Evolutionary conservation across 2,797 vertebrate genomes (phyloP).

Genomic region (Lithobates sylvaticus): DNA sequence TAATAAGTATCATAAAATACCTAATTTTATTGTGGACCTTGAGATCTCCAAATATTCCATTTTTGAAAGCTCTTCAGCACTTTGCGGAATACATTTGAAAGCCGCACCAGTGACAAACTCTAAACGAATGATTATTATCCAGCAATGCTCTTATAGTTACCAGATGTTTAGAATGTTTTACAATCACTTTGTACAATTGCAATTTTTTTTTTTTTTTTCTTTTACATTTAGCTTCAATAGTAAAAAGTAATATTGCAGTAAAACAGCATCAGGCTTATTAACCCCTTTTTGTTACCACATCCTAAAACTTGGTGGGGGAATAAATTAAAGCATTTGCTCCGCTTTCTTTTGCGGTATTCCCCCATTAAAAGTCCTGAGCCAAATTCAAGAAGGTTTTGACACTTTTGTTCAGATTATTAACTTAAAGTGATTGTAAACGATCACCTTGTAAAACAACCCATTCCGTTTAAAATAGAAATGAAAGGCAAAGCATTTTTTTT

Average conservation of each 20-base stretch:
- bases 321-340: too few relatives aligned
- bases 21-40: too few relatives aligned
- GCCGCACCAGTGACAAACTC: not conserved
- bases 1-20: too few relatives aligned
- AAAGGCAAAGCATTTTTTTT: too few relatives aligned
- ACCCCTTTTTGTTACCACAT: slow-evolving; percentile 11
- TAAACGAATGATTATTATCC: slow-evolving; percentile 25
- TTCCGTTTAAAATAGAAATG: too few relatives aligned
- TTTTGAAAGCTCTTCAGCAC: not conserved
- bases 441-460: too few relatives aligned
- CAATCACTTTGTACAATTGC: not conserved
- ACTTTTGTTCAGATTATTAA: too few relatives aligned
- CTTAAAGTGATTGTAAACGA: too few relatives aligned
- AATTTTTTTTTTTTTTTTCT: slow-evolving; percentile 37
- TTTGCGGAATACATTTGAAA: not conserved
- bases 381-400: too few relatives aligned
- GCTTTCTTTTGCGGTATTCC: too few relatives aligned
- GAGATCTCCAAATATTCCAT: not conserved
- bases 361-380: too few relatives aligned
- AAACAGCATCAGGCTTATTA: slow-evolving; percentile 7
- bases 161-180: slow-evolving; percentile 44
- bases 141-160: slow-evolving; percentile 17
- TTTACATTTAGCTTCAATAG: slow-evolving; percentile 5
- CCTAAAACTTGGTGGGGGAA: slow-evolving; percentile 6
- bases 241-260: slow-evolving; percentile 42